Base-by-base conservation (phyloP, 1,140 invertebrate genomes). In the Drosophila orosa region DNA sequence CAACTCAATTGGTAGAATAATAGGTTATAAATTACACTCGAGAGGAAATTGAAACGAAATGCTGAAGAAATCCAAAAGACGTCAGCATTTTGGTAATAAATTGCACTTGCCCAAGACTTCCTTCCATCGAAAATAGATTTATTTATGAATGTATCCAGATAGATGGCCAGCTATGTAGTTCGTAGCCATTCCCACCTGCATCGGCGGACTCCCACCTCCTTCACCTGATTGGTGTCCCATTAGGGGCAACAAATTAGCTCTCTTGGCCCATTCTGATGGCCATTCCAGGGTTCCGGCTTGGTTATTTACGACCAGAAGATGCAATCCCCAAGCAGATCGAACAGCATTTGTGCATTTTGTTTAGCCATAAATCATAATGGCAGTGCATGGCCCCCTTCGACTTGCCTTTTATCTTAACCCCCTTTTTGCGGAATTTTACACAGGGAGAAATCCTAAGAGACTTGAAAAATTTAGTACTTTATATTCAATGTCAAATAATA, bases 281-380 rank as follows among this genome's bases (percentile, higher is more conserved):
- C 65, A 68, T 68, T 68, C 24, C 61, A 27, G 45, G 35, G 45
- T 52, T 63, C 45, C 74, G 59, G 33, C 40, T 61, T 39, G 37
- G 50, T 80, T 73, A 85, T 85, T 77, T 84, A 84, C 73, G 81
- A 80, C 45, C 65, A 65, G 56, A 57, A 81, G 78, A 80, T 81
- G 74, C 72, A 79, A 84, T 80, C 80, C 76, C 74, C 69, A 39
- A 66, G 62, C 77, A 61, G 57, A 62, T 71, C 83, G 73, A 86
- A 78, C 73, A 80, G 81, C 81, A 74, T 84, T 85, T 85, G 81
- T 84, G 79, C 79, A 81, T 81, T 81, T 81, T 73, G 73, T 84
- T 74, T 80, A 52, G 81, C 81, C 77, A 84, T 85, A 80, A 84
- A 84, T 84, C 81, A 84, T 84, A 84, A 80, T 74, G 73, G 55